Evolutionary conservation across 2,888 invertebrate genomes (phyloP), one percentile per base, ranked within the genome.

Genomic region (Drosophila mimica): DNA sequence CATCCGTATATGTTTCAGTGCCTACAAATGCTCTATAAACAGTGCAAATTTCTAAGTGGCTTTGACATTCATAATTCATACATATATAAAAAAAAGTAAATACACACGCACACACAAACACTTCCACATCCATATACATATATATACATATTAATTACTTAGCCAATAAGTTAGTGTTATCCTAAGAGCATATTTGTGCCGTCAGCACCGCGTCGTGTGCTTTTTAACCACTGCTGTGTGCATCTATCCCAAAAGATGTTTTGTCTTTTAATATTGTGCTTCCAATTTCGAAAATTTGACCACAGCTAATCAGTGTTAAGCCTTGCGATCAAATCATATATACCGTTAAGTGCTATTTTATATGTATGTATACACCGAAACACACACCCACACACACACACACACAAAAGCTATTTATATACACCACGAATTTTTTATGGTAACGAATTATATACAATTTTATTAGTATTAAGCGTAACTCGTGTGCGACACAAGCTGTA

Each of bases 391-490:
- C 20, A 58, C n/a, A 52, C 49, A 59, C 34, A 53, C 38, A 49
- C 20, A 63, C 56, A 58, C 68, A 68, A 30, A 15, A 54, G 69
- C 72, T 79, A 80, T 84, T 84, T 84, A 87, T 84, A 83, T 66
- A 71, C 73, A 84, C 69, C 74, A 81, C 83, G 85, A 84, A 84
- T 84, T 87, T 83, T 87, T 72, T 81, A 84, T 81, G 74, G 49
- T 84, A 83, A 79, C 70, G 49, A 82, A 75, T 79, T 65, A 71
- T 82, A 74, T 73, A 83, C 74, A 70, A 70, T 54, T 70, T 62
- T 65, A 74, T 77, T 57, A 67, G 30, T 70, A 56, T 77, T 40
- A 82, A 74, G 65, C 40, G 69, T 70, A 84, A 71, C 71, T 75
- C 61, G 86, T 74, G 83, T 83, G 83, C 83, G 74, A 76, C 78